Evolutionary conservation across 2,888 invertebrate genomes (phyloP).

Genomic region (Callyntrura sp.): DNA sequence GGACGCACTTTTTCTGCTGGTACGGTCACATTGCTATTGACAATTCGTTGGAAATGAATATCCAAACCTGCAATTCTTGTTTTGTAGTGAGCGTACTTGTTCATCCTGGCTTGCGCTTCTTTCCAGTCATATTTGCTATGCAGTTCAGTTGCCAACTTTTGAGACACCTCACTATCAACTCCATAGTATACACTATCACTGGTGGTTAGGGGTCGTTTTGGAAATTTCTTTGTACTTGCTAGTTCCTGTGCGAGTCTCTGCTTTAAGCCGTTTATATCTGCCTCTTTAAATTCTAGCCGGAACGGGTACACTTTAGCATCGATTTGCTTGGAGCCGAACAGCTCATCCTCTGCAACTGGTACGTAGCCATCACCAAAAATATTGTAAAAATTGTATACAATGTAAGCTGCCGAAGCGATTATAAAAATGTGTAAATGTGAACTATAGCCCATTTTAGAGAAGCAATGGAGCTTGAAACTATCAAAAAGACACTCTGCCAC

Average conservation of each 20-base stretch:
- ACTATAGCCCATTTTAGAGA: slow-evolving; percentile 63
- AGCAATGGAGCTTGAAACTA: too few species aligned
- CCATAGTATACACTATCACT: slow-evolving; percentile 88
- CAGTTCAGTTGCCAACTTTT: slow-evolving; percentile 91
- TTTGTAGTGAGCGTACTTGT: slow-evolving; percentile 90
- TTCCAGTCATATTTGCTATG: slow-evolving; percentile 90
- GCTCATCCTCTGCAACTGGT: slow-evolving; percentile 61
- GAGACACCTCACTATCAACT: slow-evolving; percentile 90
- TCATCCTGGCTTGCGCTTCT: slow-evolving; percentile 89
- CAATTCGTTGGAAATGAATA: slow-evolving; percentile 90
- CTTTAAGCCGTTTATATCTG: slow-evolving; percentile 87
- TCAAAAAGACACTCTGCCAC: slow-evolving; percentile 15
- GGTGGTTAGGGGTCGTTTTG: slow-evolving; percentile 84
- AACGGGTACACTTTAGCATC: slow-evolving; percentile 86
- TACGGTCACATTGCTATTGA: slow-evolving; percentile 60
- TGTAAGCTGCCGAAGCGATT: slow-evolving; percentile 57
- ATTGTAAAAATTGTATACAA: slow-evolving; percentile 54
- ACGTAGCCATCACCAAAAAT: slow-evolving; percentile 68
- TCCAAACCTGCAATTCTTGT: slow-evolving; percentile 92
- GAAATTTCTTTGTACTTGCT: slow-evolving; percentile 88
- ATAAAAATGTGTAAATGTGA: slow-evolving; percentile 66
- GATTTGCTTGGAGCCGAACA: slow-evolving; percentile 70
- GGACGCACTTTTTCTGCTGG: slow-evolving; percentile 68
- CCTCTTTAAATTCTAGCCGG: slow-evolving; percentile 88
- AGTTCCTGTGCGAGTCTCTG: slow-evolving; percentile 88